Evolutionary conservation across 2,888 invertebrate species (phyloP).

Genomic region (Lasioglossum malachurum): DNA sequence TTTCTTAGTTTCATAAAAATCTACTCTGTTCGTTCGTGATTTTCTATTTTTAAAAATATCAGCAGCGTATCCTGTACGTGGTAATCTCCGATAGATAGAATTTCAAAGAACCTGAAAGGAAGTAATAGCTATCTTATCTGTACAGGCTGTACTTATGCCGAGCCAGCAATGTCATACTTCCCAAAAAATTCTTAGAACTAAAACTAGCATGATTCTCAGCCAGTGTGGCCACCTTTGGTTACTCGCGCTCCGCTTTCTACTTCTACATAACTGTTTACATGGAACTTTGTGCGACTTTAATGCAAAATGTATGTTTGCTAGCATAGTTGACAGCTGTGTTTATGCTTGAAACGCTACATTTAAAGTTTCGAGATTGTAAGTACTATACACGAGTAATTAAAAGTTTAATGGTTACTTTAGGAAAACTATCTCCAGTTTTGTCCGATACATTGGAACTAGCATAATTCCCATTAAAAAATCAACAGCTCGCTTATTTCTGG

Average conservation of each 20-base stretch:
- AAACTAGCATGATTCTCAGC: not conserved
- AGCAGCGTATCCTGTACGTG: not conserved
- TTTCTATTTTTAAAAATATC: conserved; percentile 1
- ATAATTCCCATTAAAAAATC: no score
- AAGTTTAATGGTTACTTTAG: not conserved
- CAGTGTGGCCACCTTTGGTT: not conserved
- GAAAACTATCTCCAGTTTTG: not conserved
- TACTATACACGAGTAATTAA: no score
- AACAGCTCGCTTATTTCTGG: no score
- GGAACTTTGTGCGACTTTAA: no score
- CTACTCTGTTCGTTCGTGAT: not conserved
- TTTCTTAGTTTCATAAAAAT: not conserved
- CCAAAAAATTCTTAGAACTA: conserved; percentile 3
- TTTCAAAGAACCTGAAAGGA: conserved; percentile 56
- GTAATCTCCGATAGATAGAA: conserved; percentile 42
- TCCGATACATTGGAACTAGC: not conserved
- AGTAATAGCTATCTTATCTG: conserved; percentile 68
- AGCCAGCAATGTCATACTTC: conserved; percentile 35
- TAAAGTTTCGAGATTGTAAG: no score
- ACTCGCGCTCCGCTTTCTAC: no score
- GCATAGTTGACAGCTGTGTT: no score
- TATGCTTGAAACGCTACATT: no score
- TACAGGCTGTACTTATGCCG: conserved; percentile 4
- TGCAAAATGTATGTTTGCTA: no score
- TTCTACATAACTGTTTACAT: no score